Evolutionary conservation across 1,140 invertebrate genomes (phyloP), one percentile per base, ranked within the genome.

Genomic region (Drosophila chauvacae): DNA sequence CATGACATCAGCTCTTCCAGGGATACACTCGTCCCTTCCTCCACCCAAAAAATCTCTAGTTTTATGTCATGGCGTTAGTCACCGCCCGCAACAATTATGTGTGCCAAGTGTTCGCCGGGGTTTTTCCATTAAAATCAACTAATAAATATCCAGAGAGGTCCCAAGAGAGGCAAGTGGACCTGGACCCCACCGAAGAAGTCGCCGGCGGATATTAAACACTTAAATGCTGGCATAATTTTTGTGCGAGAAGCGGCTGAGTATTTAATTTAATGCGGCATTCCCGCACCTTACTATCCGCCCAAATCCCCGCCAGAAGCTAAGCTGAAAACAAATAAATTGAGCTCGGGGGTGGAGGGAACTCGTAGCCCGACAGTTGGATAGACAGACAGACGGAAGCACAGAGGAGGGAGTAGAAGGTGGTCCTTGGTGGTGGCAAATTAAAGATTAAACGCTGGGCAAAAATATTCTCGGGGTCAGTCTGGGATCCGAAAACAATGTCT

Each of bases 191-290:
- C 71, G 30, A 35, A 73, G 39, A 51, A 71, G 68, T 78, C 79
- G 66, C 83, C 65, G 83, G 74, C 79, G 83, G 83, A 86, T 86
- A 86, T 86, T 86, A 86, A 86, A 80, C 83, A 86, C 83, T 86
- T 86, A 82, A 86, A 86, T 87, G 83, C 48, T 80, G 83, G 83
- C 83, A 86, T 87, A 82, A 87, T 86, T 86, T 86, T 82, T 80
- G 53, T 37, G 69, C 82, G 64, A 39, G 30, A 23, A 50, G 62
- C 26, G 64, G 58, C 83, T 82, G 81, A 86, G 83, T 87, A 80
- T 86, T 87, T 86, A 87, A 86, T 86, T 86, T 87, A 87, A 86
- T 86, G 83, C 76, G 53, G 62, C 58, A 70, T 63, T 63, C 35
- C 77, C 58, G 42, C 50, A 70, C 69, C 65, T 72, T 48, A n/a